phyloP scores from a whole-genome alignment of 2,113 vertebrate genomes.

The Rhynchomys soricoides region DNA sequence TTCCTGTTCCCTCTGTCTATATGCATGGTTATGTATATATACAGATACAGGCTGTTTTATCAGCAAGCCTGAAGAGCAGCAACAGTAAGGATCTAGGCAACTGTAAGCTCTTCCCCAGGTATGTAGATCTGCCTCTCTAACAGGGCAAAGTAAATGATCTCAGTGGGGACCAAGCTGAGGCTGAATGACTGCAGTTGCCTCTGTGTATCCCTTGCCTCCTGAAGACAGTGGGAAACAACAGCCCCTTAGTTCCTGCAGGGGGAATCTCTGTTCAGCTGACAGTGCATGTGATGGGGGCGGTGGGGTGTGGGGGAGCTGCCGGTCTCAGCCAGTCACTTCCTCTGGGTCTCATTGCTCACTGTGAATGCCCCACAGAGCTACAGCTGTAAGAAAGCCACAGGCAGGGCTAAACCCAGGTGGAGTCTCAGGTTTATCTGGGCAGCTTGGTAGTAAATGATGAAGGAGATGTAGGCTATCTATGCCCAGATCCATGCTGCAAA shows the following conservation, averaged over 20 bases:
- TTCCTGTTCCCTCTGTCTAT: too few species aligned
- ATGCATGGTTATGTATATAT: neutral
- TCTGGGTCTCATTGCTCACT: neutral
- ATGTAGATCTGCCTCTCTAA: neutral
- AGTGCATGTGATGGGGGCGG: neutral
- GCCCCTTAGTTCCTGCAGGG: too few species aligned
- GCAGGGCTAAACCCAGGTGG: neutral
- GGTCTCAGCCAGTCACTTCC: neutral
- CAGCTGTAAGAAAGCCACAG: neutral
- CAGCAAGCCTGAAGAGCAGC: neutral
- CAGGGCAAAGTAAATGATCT: too few species aligned
- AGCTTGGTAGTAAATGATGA: neutral
- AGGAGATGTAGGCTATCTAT: neutral
- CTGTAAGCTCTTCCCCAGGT: neutral
- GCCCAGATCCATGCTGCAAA: neutral
- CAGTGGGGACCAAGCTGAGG: neutral
- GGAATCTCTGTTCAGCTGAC: neutral
- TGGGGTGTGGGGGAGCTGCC: neutral
- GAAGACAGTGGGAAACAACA: neutral
- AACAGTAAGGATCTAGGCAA: neutral
- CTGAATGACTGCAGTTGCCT: fast-evolving
- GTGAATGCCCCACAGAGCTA: neutral
- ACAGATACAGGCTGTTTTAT: neutral
- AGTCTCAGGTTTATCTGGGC: neutral
- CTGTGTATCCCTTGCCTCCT: neutral